These are phyloP conservation scores for Gyrodactylus bullatarudis DNA, from an alignment of 1,140 invertebrate species.

Conservation along the genomic window DNA sequence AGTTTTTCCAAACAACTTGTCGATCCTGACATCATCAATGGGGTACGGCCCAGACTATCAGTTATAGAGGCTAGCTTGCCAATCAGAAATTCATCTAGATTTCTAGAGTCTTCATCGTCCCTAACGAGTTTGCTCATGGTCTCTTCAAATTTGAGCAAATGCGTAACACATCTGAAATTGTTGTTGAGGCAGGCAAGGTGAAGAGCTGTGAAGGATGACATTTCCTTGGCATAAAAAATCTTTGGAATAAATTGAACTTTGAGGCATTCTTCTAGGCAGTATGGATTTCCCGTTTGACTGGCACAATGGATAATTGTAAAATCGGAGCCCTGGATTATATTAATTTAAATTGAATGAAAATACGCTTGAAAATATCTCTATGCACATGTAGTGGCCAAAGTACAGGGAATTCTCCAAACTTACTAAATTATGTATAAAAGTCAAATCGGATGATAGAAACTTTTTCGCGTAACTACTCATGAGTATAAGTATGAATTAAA, in stretches of 20 bases:
- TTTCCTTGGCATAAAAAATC: background rate
- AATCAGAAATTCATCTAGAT: background rate
- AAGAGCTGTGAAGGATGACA: background rate
- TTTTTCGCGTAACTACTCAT: too few relatives aligned
- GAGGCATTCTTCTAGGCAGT: background rate
- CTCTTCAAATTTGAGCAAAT: background rate
- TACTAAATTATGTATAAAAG: too few relatives aligned
- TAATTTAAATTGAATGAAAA: too few relatives aligned
- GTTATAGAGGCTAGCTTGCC: background rate
- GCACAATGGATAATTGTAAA: background rate
- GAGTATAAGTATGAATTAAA: too few relatives aligned
- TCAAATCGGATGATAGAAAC: too few relatives aligned
- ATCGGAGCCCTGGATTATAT: background rate
- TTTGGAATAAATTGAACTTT: background rate
- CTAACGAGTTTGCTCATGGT: background rate
- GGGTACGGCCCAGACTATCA: background rate
- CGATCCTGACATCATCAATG: background rate
- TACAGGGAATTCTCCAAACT: too few relatives aligned
- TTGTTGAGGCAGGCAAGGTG: background rate
- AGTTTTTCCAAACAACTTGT: background rate
- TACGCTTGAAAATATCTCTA: too few relatives aligned
- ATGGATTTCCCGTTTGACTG: background rate
- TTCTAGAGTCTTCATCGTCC: background rate
- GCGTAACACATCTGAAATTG: background rate
- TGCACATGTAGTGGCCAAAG: too few relatives aligned